Evolutionary conservation across 1,140 invertebrate species (phyloP).

Genomic region (Penaeus indicus): DNA sequence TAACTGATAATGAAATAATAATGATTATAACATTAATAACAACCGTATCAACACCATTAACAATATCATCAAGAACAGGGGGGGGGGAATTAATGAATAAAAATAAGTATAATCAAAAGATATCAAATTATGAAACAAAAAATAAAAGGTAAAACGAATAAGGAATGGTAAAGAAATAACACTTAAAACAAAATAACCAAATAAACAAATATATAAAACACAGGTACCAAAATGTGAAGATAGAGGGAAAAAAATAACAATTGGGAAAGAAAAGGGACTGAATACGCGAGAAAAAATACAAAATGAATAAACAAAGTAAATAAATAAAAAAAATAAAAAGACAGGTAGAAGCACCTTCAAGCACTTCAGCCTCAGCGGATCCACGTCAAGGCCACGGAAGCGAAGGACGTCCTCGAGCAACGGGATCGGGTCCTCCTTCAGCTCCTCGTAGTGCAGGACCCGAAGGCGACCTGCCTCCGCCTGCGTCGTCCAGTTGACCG

Average conservation of each 20-base stretch:
- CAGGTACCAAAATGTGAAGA: too few species aligned
- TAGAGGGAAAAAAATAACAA: not conserved
- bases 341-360: constrained; percentile 59
- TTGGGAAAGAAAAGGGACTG: not conserved
- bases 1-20: too few species aligned
- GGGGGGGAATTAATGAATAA: too few species aligned
- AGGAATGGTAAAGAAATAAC: too few species aligned
- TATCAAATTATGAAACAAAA: too few species aligned
- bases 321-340: not conserved
- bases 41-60: too few species aligned
- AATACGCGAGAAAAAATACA: not conserved
- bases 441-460: not conserved
- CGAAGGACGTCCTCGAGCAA: constrained; percentile 66
- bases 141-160: too few species aligned
- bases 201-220: too few species aligned
- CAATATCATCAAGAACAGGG: too few species aligned
- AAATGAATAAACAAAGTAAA: not conserved
- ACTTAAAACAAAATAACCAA: too few species aligned
- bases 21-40: too few species aligned
- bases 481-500: constrained; percentile 67
- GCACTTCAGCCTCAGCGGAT: constrained; percentile 61
- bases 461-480: not conserved
- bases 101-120: too few species aligned
- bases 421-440: constrained; percentile 58
- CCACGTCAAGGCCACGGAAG: constrained; percentile 62